phyloP scores from a whole-genome alignment of 2,888 invertebrate species.

The Galerucella calmariensis region DNA sequence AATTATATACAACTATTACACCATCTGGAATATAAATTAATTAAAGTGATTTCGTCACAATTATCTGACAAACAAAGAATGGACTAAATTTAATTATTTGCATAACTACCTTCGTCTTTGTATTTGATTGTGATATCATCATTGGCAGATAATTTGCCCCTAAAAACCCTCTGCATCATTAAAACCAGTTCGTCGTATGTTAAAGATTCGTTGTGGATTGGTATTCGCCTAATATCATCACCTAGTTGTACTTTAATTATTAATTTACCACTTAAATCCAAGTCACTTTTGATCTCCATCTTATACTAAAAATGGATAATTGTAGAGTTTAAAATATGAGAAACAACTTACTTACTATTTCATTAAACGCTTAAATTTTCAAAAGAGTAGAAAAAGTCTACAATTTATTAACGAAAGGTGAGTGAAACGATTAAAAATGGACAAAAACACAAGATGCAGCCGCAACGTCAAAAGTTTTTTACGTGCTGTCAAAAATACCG shows the following conservation, averaged over 20 bases:
- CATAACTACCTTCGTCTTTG: constrained; percentile 73
- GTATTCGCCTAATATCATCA: constrained; percentile 75
- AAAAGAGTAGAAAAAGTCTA: constrained; percentile 42
- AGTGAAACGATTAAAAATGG: constrained; percentile 50
- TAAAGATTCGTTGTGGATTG: constrained; percentile 79
- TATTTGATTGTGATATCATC: constrained; percentile 79
- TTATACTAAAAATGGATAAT: constrained; percentile 46
- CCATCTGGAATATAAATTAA: constrained; percentile 24
- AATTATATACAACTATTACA: background rate
- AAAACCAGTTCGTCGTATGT: constrained; percentile 76
- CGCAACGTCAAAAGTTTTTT: constrained; percentile 44
- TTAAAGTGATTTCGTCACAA: constrained; percentile 5
- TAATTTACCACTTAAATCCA: constrained; percentile 68
- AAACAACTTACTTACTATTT: constrained; percentile 45
- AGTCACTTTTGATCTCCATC: constrained; percentile 62
- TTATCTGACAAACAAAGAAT: constrained; percentile 31
- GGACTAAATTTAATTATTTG: constrained; percentile 23
- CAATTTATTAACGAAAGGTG: constrained; percentile 44
- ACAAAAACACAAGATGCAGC: constrained; percentile 49
- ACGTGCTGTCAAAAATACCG: constrained; percentile 44
- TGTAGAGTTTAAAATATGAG: constrained; percentile 11
- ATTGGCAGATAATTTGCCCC: constrained; percentile 71
- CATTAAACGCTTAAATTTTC: constrained; percentile 45
- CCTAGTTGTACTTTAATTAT: constrained; percentile 71
- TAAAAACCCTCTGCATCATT: constrained; percentile 79